phyloP scores from a whole-genome alignment of 2,797 vertebrate species.

The Myoxocephalus aenaeus region DNA sequence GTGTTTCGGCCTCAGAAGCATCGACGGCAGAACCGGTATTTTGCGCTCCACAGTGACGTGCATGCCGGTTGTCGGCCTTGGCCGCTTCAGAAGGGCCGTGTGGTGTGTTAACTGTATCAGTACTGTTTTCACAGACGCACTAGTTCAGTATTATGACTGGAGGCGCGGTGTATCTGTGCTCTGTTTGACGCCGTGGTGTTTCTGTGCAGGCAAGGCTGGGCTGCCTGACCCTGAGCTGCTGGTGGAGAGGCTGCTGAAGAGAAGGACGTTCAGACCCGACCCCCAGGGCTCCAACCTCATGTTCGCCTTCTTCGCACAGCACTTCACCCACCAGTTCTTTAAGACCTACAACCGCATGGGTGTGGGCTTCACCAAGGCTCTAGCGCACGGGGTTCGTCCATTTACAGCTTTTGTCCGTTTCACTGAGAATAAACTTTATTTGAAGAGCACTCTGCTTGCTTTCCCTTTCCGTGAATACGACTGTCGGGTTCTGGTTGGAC shows the following conservation, averaged over 20 bases:
- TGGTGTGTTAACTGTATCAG: slow-evolving; percentile 36
- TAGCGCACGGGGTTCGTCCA: slow-evolving; percentile 91
- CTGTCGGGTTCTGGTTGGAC: neutral
- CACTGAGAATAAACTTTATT: neutral
- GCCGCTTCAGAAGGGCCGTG: neutral
- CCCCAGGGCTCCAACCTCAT: slow-evolving; percentile 93
- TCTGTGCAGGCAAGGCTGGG: slow-evolving; percentile 84
- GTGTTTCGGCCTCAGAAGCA: neutral
- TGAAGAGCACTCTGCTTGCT: neutral
- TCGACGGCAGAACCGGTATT: neutral
- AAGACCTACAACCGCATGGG: slow-evolving; percentile 95
- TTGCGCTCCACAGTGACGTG: neutral
- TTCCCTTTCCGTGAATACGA: neutral
- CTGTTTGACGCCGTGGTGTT: slow-evolving; percentile 25
- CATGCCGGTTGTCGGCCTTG: slow-evolving; percentile 42
- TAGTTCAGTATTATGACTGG: slow-evolving; percentile 53
- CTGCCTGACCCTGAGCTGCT: slow-evolving; percentile 89
- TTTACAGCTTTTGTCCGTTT: neutral
- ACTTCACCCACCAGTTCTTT: slow-evolving; percentile 99
- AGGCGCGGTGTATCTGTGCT: neutral
- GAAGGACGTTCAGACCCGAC: slow-evolving; percentile 89
- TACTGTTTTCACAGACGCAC: slow-evolving; percentile 17
- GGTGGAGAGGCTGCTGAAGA: slow-evolving; percentile 87
- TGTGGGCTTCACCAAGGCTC: slow-evolving; percentile 91
- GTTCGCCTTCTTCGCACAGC: slow-evolving; percentile 99